Percentiles rank a stretch among this genome's conserved stretches.
phyloP scores from a whole-genome alignment of 2,797 vertebrate species.

The Lepus townsendii region DNA sequence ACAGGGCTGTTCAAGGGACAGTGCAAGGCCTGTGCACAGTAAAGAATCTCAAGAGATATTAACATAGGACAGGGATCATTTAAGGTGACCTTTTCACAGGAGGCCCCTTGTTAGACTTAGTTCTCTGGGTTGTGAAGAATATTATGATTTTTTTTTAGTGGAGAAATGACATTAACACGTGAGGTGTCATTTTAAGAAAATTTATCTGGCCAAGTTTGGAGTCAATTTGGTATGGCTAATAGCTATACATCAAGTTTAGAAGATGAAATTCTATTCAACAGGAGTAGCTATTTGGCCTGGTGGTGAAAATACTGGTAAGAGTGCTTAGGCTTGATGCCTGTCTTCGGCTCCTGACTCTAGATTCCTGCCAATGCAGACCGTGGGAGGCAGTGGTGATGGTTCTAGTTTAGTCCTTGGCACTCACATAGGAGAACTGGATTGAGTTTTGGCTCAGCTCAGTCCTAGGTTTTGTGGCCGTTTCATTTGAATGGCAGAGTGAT shows the following conservation, averaged over 20 bases:
- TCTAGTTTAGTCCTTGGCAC: too few relatives aligned
- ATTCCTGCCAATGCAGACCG: too few relatives aligned
- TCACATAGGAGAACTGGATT: too few relatives aligned
- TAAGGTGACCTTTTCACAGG: neutral
- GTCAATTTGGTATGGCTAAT: neutral
- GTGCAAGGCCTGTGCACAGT: neutral
- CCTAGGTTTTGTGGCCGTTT: too few relatives aligned
- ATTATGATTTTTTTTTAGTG: constrained; percentile 20
- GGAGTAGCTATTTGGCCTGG: neutral
- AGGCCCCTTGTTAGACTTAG: neutral
- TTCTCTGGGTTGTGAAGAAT: neutral
- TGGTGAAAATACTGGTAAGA: too few relatives aligned
- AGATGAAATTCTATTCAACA: constrained; percentile 41
- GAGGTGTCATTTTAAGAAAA: constrained; percentile 36
- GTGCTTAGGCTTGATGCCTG: too few relatives aligned
- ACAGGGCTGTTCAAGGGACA: neutral
- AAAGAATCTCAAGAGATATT: neutral
- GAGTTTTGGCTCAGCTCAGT: too few relatives aligned
- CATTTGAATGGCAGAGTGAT: too few relatives aligned
- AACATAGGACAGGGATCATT: neutral
- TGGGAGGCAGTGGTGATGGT: too few relatives aligned
- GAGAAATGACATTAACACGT: neutral
- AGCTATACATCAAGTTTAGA: neutral
- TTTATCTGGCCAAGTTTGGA: constrained; percentile 48
- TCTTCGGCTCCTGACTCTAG: too few relatives aligned